Base-by-base conservation (phyloP, 2,113 vertebrate species). In the Gadus macrocephalus region DNA sequence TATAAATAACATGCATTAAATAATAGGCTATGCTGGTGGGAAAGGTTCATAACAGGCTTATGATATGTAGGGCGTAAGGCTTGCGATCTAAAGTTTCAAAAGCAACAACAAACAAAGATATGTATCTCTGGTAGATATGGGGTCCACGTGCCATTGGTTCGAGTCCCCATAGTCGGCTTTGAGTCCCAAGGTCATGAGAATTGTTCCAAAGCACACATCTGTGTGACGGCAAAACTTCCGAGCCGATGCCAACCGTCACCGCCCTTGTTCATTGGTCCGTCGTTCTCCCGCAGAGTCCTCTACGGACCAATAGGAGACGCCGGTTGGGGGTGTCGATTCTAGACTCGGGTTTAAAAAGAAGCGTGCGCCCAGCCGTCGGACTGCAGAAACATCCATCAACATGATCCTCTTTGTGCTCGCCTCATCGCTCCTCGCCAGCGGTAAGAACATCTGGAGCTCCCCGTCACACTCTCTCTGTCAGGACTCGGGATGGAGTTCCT, bases 341-440 rank as follows among this genome's bases (percentile, higher is more conserved):
- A 63, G 60, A 80, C 25, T 25, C 25, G 70, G 59, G 75, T 86
- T 89, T 90, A 91, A 90, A 92, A 85, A 78, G 63, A 55, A 58
- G 42, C 14, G 71, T 64, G 68, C 70, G 67, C 64, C 72, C 74
- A 53, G 73, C 63, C 69, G 81, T 80, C 77, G 71, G 78, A 77
- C 74, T 83, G 75, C 81, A 82, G 86, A 86, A 75, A 64, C 85
- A 87, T 83, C 70, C 81, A 87, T 87, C 89, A 90, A 84, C 83
- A 92, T 93, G 92, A 87, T 93, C 71, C 80, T 86, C 55, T 71
- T 92, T 59, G 80, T 92, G 84, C 79, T 93, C 86, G 90, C 88
- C 81, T 91, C 90, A 59, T 83, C 90, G 83, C 75, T 93, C 87
- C 85, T 93, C 59, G 91, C 91, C 85, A 66, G 86, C 73, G 90